These are phyloP conservation scores for Orthosia gothica DNA, from an alignment of 2,888 invertebrate species.

Conservation along the genomic window DNA sequence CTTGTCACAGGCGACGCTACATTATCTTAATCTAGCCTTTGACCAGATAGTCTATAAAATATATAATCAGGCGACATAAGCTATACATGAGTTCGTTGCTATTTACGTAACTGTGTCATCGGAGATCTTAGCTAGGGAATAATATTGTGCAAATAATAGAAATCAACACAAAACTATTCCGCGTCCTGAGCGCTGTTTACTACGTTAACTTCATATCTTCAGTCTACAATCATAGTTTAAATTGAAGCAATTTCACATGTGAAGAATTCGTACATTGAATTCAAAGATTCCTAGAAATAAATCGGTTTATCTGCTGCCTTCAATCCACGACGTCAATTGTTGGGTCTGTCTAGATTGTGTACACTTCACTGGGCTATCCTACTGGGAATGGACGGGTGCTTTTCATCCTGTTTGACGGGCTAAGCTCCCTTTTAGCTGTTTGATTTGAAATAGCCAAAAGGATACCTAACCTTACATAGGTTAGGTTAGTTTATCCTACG, in stretches of 20 bases:
- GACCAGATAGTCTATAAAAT: conserved; percentile 1
- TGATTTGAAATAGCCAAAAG: not conserved
- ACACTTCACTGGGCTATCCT: conserved; percentile 11
- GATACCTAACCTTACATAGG: not conserved
- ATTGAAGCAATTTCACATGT: conserved; percentile 3
- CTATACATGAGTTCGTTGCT: not conserved
- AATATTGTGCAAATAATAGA: not conserved
- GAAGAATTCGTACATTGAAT: not conserved
- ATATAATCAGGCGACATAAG: not conserved
- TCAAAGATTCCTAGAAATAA: conserved; percentile 21
- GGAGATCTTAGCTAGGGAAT: not conserved
- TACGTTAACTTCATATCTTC: not conserved
- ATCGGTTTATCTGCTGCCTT: conserved; percentile 6
- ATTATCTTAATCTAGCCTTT: conserved; percentile 1
- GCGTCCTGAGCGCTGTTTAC: not conserved
- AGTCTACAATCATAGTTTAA: not conserved
- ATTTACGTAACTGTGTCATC: not conserved
- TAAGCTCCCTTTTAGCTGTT: conserved; percentile 12
- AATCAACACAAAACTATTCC: too few relatives aligned
- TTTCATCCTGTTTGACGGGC: conserved; percentile 10
- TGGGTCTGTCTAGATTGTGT: conserved; percentile 18
- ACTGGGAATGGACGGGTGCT: conserved; percentile 11
- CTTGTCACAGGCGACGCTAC: too few relatives aligned
- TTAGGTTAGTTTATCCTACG: too few relatives aligned
- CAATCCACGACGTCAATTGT: conserved; percentile 16